phyloP scores from a whole-genome alignment of 2,797 vertebrate species.

The Anableps anableps region DNA sequence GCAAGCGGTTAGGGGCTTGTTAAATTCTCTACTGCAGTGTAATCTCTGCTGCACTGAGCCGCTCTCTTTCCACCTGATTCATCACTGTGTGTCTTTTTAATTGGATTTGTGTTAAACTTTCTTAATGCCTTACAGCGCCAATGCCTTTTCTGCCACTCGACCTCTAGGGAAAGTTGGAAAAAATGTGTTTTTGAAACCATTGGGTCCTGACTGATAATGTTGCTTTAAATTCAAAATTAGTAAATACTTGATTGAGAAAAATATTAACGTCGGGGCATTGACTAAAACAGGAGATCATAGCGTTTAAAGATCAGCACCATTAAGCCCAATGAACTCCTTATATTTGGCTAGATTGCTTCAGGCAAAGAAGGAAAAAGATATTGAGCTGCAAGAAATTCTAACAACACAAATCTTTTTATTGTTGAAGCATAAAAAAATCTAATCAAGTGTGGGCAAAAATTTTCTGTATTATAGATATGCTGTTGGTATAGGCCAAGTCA shows the following conservation, averaged over 20 bases:
- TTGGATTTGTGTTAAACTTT: slow-evolving; percentile 72
- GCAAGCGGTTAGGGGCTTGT: slow-evolving; percentile 52
- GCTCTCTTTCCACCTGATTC: slow-evolving; percentile 30
- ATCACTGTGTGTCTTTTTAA: slow-evolving; percentile 64
- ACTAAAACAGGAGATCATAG: slow-evolving; percentile 6
- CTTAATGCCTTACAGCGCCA: slow-evolving; percentile 56
- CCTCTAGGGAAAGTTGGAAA: slow-evolving; percentile 8
- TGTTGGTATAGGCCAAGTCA: neutral
- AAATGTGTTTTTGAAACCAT: neutral
- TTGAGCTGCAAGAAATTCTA: slow-evolving; percentile 5
- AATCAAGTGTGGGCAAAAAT: neutral
- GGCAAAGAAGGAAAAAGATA: neutral
- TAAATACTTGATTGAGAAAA: slow-evolving; percentile 17
- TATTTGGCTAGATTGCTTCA: slow-evolving; percentile 6
- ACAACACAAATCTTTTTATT: neutral
- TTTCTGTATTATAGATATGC: neutral
- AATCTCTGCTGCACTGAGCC: slow-evolving; percentile 51
- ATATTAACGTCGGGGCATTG: neutral
- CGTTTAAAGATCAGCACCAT: slow-evolving; percentile 18
- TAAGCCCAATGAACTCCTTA: slow-evolving; percentile 8
- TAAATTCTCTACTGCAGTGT: slow-evolving; percentile 47
- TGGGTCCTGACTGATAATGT: slow-evolving; percentile 20
- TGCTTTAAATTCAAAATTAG: slow-evolving; percentile 19
- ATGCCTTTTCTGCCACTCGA: slow-evolving; percentile 21
- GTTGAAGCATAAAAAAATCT: neutral